A percentile compares a stretch with the other conserved stretches of the same genome.
Evolutionary conservation across 2,113 vertebrate species (phyloP).

Genomic region (Phaetusa simplex): DNA sequence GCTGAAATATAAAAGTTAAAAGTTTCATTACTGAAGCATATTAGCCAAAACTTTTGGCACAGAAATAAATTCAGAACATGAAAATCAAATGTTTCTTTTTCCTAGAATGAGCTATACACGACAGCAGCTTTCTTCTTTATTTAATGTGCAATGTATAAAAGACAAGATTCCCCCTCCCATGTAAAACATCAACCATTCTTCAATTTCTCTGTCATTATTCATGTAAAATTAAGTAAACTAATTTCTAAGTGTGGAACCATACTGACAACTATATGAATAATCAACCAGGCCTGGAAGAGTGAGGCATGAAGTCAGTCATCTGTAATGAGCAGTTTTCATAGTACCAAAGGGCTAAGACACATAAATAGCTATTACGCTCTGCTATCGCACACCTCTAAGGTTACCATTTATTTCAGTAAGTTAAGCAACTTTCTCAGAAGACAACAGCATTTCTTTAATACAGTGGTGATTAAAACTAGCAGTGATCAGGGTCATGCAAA

Average conservation of each 20-base stretch:
- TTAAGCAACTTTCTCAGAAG: neutral
- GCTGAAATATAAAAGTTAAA: constrained; percentile 76
- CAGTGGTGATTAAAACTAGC: neutral
- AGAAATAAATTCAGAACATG: neutral
- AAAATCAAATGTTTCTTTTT: neutral
- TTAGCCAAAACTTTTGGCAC: neutral
- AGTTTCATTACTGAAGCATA: constrained; percentile 21
- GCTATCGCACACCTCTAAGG: neutral
- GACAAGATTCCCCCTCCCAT: neutral
- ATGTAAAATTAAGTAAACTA: neutral
- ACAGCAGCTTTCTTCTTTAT: neutral
- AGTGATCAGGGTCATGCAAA: neutral
- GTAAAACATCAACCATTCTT: neutral
- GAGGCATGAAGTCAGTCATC: neutral
- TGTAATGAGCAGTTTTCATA: neutral
- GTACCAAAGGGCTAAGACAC: neutral
- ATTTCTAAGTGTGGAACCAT: neutral
- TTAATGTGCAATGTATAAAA: neutral
- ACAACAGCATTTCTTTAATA: neutral
- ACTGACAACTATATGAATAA: neutral
- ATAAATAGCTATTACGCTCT: neutral
- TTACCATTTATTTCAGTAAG: neutral
- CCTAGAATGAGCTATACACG: neutral
- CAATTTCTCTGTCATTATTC: neutral
- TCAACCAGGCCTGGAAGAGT: neutral